These are phyloP conservation scores for Leptinotarsa lineolata DNA, from an alignment of 1,140 invertebrate species.

Conservation along the genomic window DNA sequence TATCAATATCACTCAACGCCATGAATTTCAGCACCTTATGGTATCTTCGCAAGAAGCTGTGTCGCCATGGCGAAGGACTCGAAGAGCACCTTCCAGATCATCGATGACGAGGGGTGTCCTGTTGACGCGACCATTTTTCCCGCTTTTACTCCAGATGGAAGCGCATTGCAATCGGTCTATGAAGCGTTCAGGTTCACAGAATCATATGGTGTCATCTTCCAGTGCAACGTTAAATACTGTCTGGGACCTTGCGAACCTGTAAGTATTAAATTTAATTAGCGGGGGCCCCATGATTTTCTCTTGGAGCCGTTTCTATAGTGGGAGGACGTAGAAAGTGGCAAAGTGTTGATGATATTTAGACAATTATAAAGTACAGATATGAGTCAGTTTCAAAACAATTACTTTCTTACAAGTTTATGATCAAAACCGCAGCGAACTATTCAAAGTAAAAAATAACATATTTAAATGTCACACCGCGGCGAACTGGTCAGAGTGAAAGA, in stretches of 20 bases:
- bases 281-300: not conserved
- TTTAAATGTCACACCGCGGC: too few relatives aligned
- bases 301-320: not conserved
- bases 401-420: too few relatives aligned
- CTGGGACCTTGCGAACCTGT: conserved; percentile 92
- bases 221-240: conserved; percentile 96
- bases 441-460: too few relatives aligned
- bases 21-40: conserved; percentile 81
- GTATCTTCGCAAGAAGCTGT: conserved; percentile 93
- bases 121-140: conserved; percentile 93
- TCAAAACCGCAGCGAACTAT: too few relatives aligned
- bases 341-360: too few relatives aligned
- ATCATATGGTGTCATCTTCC: conserved; percentile 95
- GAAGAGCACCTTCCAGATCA: conserved; percentile 93
- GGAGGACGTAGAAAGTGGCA: too few relatives aligned
- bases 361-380: too few relatives aligned
- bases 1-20: not conserved
- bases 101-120: conserved; percentile 93
- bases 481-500: too few relatives aligned
- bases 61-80: conserved; percentile 97
- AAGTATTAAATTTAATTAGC: conserved; percentile 54
- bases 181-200: conserved; percentile 96
- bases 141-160: conserved; percentile 83
- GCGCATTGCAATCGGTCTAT: conserved; percentile 86
- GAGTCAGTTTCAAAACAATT: too few relatives aligned